Base-by-base conservation (phyloP, 2,888 invertebrate genomes). In the Mamestra brassicae region DNA sequence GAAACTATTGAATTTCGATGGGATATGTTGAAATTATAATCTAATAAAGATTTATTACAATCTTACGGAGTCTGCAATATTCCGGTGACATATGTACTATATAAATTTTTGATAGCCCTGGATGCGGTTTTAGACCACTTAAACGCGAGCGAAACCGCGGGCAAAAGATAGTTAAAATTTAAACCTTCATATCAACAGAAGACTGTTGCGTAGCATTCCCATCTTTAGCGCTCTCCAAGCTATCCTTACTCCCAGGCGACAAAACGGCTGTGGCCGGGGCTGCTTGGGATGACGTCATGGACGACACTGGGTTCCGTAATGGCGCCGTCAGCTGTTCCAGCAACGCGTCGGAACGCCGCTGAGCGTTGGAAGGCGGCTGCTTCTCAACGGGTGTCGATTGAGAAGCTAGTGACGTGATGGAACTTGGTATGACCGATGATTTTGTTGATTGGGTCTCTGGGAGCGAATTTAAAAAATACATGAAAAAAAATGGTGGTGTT, bases 281-380 rank as follows among this genome's bases (percentile, higher is more conserved):
- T 26, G 89, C 78, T 54, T 91, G 92, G 8, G 92, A 85, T 61
- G 93, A 86, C 74, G 89, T 85, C 81, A 93, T 58, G 2, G 94
- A 90, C 2, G 93, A 80, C 71, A 94, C 90, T 0, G 93, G 93
- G 85, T 94, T 96, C 78, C 93, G 90, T 76, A 97, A 85, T 0
- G 96, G 96, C 83, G 93, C 89, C 0, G 96, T 97, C 79, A 97
- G 90, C 71, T 96, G 95, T 85, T 96, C 97, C 26, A 96, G 86
- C 63, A 96, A 83, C 0, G 95, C 95, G 74, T 97, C 96, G 0
- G 96, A 96, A 8, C 96, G 94, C 0, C 96, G 91, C 84, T 96
- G 96, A 4, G 96, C 94, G 58, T 87, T 94, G 0, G 94, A 92
- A 11, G 96, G 93, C 55, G 94, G 89, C 71, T 95, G 95, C 84